Percentiles rank a stretch among this genome's conserved stretches.
Evolutionary conservation across 2,113 vertebrate species (phyloP).

Genomic region (Panthera uncia): DNA sequence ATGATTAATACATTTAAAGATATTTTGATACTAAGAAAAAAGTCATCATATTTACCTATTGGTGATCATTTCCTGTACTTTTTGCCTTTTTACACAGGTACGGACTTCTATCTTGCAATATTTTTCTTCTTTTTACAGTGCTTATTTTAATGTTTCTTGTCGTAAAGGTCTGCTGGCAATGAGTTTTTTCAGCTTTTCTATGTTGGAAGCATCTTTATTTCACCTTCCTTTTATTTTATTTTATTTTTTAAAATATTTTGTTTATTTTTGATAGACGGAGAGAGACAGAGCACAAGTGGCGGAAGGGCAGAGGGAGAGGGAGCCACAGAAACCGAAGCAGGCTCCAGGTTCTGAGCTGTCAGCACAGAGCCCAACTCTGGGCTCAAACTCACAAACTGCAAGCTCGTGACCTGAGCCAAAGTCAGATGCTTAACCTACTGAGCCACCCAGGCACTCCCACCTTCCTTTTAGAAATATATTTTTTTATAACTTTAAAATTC

Average conservation of each 20-base stretch:
- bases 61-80: neutral
- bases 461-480: neutral
- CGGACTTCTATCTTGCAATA: neutral
- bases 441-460: no score
- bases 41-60: neutral
- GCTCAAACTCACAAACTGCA: accelerated
- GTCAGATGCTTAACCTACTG: no score
- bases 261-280: no score
- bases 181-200: neutral
- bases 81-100: neutral
- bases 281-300: no score
- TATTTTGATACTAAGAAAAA: neutral
- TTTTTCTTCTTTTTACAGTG: neutral
- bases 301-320: no score
- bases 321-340: no score
- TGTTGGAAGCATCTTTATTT: neutral
- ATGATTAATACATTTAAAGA: neutral
- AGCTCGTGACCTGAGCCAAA: no score
- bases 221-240: neutral
- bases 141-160: neutral
- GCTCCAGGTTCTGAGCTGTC: no score
- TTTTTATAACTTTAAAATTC: neutral
- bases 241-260: no score
- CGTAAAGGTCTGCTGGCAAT: neutral
- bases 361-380: no score